A percentile compares a stretch with the other conserved stretches of the same genome.
These are phyloP conservation scores for Julus scandinavius DNA, from an alignment of 2,888 invertebrate genomes.

Conservation along the genomic window DNA sequence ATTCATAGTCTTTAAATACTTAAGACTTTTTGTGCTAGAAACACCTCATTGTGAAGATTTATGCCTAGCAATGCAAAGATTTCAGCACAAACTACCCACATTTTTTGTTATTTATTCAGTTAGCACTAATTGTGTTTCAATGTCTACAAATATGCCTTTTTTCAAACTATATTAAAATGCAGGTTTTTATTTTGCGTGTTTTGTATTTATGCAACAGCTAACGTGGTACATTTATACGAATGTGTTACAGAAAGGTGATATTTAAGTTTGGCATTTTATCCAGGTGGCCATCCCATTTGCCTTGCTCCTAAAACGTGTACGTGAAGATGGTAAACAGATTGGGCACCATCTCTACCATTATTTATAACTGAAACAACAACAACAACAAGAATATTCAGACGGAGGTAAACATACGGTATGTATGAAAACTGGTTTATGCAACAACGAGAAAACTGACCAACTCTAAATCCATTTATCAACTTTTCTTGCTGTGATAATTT, in stretches of 20 bases:
- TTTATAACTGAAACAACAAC: conserved; percentile 65
- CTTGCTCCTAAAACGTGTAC: conserved; percentile 70
- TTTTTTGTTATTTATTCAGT: background rate
- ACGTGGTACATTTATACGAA: background rate
- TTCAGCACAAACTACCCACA: background rate
- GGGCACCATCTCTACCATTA: conserved; percentile 68
- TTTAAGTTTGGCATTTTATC: conserved; percentile 60
- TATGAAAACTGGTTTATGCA: background rate
- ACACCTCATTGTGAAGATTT: background rate
- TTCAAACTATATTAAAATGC: background rate
- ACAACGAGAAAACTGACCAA: conserved; percentile 64
- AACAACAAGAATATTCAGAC: background rate
- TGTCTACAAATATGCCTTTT: background rate
- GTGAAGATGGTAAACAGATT: conserved; percentile 70
- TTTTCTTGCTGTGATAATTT: conserved; percentile 64
- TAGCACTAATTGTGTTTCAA: background rate
- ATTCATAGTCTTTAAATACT: too few species aligned
- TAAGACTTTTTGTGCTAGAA: background rate
- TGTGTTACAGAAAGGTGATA: background rate
- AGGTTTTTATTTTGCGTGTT: background rate
- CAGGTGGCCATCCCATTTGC: conserved; percentile 70
- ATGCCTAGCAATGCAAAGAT: too few species aligned
- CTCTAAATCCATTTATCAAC: conserved; percentile 82
- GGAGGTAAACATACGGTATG: background rate
- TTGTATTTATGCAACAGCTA: background rate